These are phyloP conservation scores for Chinchilla lanigera DNA, from an alignment of 2,113 vertebrate genomes.

Conservation along the genomic window DNA sequence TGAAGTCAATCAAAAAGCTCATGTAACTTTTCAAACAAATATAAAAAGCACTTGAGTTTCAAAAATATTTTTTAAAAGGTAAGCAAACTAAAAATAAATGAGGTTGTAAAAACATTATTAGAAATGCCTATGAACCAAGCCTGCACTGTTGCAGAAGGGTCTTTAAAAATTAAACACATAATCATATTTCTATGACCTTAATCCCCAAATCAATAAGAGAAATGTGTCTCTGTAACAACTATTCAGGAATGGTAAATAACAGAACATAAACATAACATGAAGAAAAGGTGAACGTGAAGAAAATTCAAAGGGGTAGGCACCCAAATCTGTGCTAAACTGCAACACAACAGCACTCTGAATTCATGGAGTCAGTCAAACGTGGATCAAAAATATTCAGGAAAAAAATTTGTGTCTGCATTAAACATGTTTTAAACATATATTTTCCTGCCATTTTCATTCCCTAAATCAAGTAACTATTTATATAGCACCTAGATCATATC, in stretches of 20 bases:
- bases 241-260: slow-evolving; percentile 32
- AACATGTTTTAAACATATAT: background rate
- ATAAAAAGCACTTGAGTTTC: slow-evolving; percentile 44
- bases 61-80: slow-evolving; percentile 58
- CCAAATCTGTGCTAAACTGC: background rate
- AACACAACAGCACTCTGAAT: background rate
- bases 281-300: slow-evolving; percentile 51
- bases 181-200: slow-evolving; percentile 67
- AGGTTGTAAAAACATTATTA: slow-evolving; percentile 67
- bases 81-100: slow-evolving; percentile 74
- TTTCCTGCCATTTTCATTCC: background rate
- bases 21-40: slow-evolving; percentile 66
- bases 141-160: slow-evolving; percentile 5
- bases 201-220: slow-evolving; percentile 72
- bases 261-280: background rate
- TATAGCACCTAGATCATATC: background rate
- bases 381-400: background rate
- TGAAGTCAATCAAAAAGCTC: slow-evolving; percentile 60
- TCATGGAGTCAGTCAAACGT: background rate
- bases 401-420: background rate
- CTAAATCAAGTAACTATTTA: background rate
- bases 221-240: slow-evolving; percentile 55
- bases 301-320: background rate
- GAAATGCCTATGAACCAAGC: slow-evolving; percentile 52
- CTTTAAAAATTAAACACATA: slow-evolving; percentile 76